Base-by-base conservation (phyloP, 1,140 invertebrate genomes). In the Zaprionus vittiger region DNA sequence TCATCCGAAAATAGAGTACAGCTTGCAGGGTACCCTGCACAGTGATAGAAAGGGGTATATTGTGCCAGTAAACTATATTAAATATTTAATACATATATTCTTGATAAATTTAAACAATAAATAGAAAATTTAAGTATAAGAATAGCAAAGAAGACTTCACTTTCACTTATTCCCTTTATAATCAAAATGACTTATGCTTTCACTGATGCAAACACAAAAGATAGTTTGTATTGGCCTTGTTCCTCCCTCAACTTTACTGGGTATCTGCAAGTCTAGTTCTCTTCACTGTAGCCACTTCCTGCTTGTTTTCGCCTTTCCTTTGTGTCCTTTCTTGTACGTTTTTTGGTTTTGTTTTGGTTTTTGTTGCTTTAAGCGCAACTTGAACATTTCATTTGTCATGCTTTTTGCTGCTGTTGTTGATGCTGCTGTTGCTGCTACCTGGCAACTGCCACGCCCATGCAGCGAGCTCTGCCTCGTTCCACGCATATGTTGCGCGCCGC, bases 381-480 rank as follows among this genome's bases (percentile, higher is more conserved):
- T 87, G 84, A 87, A 84, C 84, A 89, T 89, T 89, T 84, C 84
- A 89, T 89, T 89, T 89, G 84, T 89, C 84, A 89, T 89, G 81
- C 84, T 90, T 87, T 89, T 89, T 87, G 69, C 77, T 59, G 60
- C 66, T 37, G 65, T 64, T 52, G 47, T 9, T 52, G 47, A 7
- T 55, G 72, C 59, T 55, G 64, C 54, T 83, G 38, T 63, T 61
- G 69, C 63, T 57, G 70, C 54, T 87, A 87, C 83, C 84, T 89
- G 81, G 72, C 61, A 66, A 74, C 55, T 60, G 64, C 64, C 75
- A 77, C 70, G 57, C 63, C 75, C 75, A 59, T 47, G 71, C 71
- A 71, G 56, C 57, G 52, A 31, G 31, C 56, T 2, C 24, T 44
- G 5, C 54, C 54, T 47, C 44, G 7, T 17, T 17, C 14, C 70